Evolutionary conservation across 2,888 invertebrate species (phyloP), one percentile per base, ranked within the genome.

Genomic region (Gastrophysa polygoni): DNA sequence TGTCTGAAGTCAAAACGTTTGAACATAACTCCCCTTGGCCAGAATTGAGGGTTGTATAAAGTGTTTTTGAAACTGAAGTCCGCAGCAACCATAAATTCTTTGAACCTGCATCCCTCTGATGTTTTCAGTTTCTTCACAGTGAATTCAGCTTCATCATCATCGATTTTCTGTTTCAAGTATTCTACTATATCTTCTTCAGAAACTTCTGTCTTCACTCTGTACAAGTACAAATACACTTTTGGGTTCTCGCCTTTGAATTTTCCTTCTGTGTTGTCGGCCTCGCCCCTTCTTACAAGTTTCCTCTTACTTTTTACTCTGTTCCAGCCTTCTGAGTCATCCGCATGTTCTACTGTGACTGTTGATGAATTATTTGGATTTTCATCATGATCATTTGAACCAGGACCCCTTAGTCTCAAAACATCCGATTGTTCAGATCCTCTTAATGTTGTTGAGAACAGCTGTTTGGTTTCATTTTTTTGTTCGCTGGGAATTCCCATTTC

Each of bases 1-100:
- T 38, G 6, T 38, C 38, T 20, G 46, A 46, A 46, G 11, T 46
- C 46, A 46, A 46, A 46, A 46, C 46, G 46, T 46, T 46, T n/a
- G 46, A 46, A 46, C 46, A 46, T 46, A 46, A 46, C 46, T 2
- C 17, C 46, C 8, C 46, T 46, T 8, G 38, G 38, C 38, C 38
- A 38, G 14, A 38, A 38, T 38, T 38, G 38, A n/a, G 38, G 38
- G 38, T 46, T 46, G 46, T 18, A 46, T 2, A 46, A 46, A 18
- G 46, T 46, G 11, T 46, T 46, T 46, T 46, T 46, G 46, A 6
- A 46, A 4, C 6, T 38, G 38, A 38, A 38, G 46, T 46, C 46
- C 8, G 46, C 46, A 18, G 46, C 46, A 46, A 46, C 46, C 46
- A 46, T 46, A 46, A 18, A 46, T 46, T 20, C 46, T 21, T 46